Evolutionary conservation across 2,797 vertebrate species (phyloP).

Genomic region (Urosaurus nigricauda): DNA sequence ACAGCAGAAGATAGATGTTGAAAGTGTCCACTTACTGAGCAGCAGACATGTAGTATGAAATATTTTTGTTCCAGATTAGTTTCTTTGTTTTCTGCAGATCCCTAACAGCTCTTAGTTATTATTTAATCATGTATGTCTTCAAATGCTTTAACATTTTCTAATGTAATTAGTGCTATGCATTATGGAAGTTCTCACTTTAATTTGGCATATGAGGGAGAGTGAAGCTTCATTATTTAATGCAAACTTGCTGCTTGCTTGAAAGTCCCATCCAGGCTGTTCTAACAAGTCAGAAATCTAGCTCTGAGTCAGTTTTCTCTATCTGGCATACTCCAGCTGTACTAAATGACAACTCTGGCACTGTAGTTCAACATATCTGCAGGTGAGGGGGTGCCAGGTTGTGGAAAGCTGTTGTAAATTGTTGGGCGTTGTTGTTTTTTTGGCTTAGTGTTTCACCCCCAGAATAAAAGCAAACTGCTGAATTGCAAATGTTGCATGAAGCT

Average conservation of each 20-base stretch:
- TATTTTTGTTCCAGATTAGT: not conserved
- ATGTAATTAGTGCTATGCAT: not conserved
- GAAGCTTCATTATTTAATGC: slow-evolving; percentile 61
- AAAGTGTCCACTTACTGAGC: not conserved
- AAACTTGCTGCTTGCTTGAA: slow-evolving; percentile 42
- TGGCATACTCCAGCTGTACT: not conserved
- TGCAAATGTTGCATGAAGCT: not conserved
- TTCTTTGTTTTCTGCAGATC: not conserved
- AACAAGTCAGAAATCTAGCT: slow-evolving; percentile 37
- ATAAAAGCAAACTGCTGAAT: slow-evolving; percentile 19
- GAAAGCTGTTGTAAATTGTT: not conserved
- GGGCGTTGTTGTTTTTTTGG: not conserved
- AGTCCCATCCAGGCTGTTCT: slow-evolving; percentile 51
- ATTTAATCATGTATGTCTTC: not conserved
- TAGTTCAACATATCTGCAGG: too few species aligned
- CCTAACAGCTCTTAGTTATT: not conserved
- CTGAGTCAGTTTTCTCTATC: not conserved
- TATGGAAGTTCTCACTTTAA: not conserved
- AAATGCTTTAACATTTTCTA: not conserved
- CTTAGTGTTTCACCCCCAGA: slow-evolving; percentile 22
- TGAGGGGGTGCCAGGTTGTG: too few species aligned
- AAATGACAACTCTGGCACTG: not conserved
- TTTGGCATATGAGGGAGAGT: slow-evolving; percentile 30
- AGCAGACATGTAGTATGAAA: not conserved
- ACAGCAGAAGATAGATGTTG: not conserved